These are phyloP conservation scores for Bos indicus DNA, from an alignment of 2,113 vertebrate species.

Conservation along the genomic window DNA sequence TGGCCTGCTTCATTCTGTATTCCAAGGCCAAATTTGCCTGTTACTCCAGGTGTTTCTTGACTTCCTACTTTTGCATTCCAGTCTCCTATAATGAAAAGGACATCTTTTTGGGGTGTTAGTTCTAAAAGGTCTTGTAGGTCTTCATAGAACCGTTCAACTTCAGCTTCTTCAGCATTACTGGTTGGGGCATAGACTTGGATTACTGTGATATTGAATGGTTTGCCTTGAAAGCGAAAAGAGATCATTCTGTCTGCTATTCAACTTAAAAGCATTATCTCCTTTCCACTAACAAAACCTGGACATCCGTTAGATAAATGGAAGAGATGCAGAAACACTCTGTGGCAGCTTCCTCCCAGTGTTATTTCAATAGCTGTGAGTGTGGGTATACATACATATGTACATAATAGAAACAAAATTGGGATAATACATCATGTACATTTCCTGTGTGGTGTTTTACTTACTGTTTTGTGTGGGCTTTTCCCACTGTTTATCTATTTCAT, in stretches of 20 bases:
- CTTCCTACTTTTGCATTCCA: too few relatives aligned
- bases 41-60: too few relatives aligned
- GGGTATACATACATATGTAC: not conserved
- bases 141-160: too few relatives aligned
- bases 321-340: not conserved
- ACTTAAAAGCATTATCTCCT: not conserved
- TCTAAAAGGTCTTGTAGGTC: too few relatives aligned
- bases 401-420: not conserved
- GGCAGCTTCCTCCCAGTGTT: not conserved
- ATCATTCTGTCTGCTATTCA: not conserved
- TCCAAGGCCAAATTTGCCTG: too few relatives aligned
- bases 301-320: not conserved
- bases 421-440: not conserved
- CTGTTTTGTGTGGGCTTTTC: not conserved
- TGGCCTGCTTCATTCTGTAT: too few relatives aligned
- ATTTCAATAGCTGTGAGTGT: not conserved
- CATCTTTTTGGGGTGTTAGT: too few relatives aligned
- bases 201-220: too few relatives aligned
- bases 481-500: not conserved
- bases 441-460: not conserved
- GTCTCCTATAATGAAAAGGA: too few relatives aligned
- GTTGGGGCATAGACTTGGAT: too few relatives aligned
- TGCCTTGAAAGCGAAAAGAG: too few relatives aligned
- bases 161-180: too few relatives aligned
- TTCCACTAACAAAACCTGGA: not conserved